phyloP scores from a whole-genome alignment of 2,113 vertebrate species.

The Enhydra lutris region DNA sequence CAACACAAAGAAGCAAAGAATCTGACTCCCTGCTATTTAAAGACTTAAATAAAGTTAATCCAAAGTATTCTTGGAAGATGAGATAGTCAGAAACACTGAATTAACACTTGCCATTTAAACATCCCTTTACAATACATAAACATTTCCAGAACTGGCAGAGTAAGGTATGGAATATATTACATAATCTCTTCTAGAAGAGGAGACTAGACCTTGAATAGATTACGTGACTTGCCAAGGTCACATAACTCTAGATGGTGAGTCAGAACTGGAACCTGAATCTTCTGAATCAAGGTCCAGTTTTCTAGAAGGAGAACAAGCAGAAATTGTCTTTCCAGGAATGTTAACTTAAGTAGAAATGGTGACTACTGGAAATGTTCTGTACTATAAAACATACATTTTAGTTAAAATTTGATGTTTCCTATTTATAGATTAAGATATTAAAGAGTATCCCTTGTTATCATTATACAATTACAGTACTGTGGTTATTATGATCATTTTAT shows the following conservation, averaged over 20 bases:
- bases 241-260: not conserved
- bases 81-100: not conserved
- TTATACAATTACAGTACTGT: not conserved
- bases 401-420: not conserved
- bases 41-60: not conserved
- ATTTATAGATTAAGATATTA: not conserved
- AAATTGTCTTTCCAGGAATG: not conserved
- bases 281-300: not conserved
- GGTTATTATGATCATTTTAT: not conserved
- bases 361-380: not conserved
- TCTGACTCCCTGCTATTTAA: not conserved
- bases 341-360: conserved; percentile 19
- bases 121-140: not conserved
- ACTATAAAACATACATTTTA: not conserved
- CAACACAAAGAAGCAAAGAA: conserved; percentile 5
- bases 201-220: not conserved
- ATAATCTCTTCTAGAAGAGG: not conserved
- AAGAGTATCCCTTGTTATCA: not conserved
- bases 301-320: not conserved
- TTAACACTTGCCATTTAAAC: conserved; percentile 6
- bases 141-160: not conserved
- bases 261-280: not conserved
- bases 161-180: not conserved
- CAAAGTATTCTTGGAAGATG: conserved; percentile 6
- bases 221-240: not conserved